Evolutionary conservation across 2,888 invertebrate genomes (phyloP).

Genomic region (Polyploca ridens): DNA sequence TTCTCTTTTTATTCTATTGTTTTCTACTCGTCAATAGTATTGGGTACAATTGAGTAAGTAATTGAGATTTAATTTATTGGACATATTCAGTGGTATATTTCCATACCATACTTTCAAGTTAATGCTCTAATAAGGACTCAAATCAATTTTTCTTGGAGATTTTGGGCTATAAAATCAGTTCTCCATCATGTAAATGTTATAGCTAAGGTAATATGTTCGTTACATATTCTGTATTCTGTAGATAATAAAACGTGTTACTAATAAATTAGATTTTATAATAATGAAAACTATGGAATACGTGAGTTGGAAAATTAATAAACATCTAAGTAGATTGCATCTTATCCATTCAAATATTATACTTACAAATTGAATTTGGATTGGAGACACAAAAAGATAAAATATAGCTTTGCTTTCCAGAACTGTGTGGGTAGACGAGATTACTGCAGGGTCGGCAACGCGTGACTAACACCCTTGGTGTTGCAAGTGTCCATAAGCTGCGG

Average conservation of each 20-base stretch:
- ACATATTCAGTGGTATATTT: neutral
- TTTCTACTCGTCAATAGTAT: neutral
- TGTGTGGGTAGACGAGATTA: too few relatives aligned
- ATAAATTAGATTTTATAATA: neutral
- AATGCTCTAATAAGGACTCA: neutral
- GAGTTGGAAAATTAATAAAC: neutral
- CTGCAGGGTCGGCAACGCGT: too few relatives aligned
- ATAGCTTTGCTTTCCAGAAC: too few relatives aligned
- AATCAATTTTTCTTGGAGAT: slow-evolving; percentile 3
- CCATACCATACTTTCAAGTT: neutral
- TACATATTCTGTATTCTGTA: neutral
- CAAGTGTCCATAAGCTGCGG: too few relatives aligned
- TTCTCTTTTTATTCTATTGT: neutral
- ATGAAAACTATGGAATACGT: neutral
- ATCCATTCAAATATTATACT: neutral
- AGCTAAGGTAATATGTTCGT: neutral
- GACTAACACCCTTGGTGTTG: too few relatives aligned
- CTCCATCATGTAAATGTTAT: neutral
- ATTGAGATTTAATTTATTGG: neutral
- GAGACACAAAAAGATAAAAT: too few relatives aligned
- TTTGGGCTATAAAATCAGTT: slow-evolving; percentile 1
- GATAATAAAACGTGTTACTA: neutral
- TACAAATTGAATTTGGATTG: neutral
- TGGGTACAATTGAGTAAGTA: neutral
- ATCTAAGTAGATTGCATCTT: neutral